phyloP scores from a whole-genome alignment of 2,797 vertebrate genomes.

The Smutsia gigantea region DNA sequence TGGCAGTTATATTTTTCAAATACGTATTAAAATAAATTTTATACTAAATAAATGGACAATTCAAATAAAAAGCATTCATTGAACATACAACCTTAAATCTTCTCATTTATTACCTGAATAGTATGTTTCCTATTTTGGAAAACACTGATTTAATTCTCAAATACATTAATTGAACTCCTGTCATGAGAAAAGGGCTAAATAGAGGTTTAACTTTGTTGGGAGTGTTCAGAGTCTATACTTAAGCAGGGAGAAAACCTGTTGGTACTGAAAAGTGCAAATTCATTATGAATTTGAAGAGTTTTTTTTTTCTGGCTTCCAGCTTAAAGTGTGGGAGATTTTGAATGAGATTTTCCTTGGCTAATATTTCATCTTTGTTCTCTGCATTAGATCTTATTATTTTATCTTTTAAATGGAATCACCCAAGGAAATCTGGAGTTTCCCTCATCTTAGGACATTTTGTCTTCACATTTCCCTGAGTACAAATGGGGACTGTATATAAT shows the following conservation, averaged over 20 bases:
- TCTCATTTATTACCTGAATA: not conserved
- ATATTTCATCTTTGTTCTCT: not conserved
- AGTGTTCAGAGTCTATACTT: not conserved
- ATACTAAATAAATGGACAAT: not conserved
- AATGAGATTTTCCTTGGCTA: not conserved
- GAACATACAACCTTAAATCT: not conserved
- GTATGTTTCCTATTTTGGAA: not conserved
- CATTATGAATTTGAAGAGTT: not conserved
- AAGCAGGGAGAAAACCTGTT: not conserved
- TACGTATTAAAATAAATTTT: not conserved
- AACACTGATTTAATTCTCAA: not conserved
- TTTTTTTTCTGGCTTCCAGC: not conserved
- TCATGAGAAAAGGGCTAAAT: not conserved
- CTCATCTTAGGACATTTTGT: not conserved
- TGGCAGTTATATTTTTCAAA: constrained; percentile 14
- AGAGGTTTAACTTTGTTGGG: not conserved
- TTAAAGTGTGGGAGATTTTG: not conserved
- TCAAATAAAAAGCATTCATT: not conserved
- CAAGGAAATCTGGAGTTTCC: not conserved
- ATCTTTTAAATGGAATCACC: not conserved
- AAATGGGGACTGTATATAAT: not conserved
- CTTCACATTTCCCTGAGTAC: not conserved
- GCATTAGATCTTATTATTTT: not conserved
- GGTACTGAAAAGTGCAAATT: not conserved
- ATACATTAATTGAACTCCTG: not conserved